Evolutionary conservation across 2,888 invertebrate genomes (phyloP).

Genomic region (Dusona sp.): DNA sequence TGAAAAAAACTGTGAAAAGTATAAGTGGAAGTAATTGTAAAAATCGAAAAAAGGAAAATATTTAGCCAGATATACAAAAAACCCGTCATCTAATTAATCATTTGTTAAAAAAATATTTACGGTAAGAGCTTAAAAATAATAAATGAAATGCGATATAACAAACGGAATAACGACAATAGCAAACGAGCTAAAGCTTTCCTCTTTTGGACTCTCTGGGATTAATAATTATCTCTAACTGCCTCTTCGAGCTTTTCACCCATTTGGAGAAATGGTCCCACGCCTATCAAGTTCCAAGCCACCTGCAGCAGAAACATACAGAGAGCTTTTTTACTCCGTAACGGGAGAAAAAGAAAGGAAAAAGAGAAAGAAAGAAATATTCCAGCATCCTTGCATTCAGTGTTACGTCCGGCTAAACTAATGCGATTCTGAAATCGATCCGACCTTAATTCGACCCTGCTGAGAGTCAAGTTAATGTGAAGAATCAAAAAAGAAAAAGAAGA

Average conservation of each 20-base stretch:
- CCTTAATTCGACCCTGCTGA: slow-evolving; percentile 65
- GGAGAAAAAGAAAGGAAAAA: background rate
- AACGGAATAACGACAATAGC: slow-evolving; percentile 22
- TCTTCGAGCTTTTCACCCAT: slow-evolving; percentile 60
- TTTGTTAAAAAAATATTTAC: background rate
- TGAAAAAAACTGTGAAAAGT: background rate
- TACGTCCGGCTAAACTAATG: slow-evolving; percentile 68
- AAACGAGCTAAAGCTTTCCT: slow-evolving; percentile 22
- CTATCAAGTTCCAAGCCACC: slow-evolving; percentile 40
- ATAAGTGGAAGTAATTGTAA: background rate
- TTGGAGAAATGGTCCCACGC: slow-evolving; percentile 53
- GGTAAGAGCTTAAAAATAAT: background rate
- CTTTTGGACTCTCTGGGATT: slow-evolving; percentile 54
- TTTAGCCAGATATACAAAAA: background rate
- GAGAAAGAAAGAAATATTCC: slow-evolving; percentile 37
- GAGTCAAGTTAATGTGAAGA: slow-evolving; percentile 50
- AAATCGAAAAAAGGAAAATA: background rate
- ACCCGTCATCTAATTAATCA: background rate
- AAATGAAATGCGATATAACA: slow-evolving; percentile 25
- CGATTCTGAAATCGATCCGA: slow-evolving; percentile 66
- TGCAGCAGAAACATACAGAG: slow-evolving; percentile 52
- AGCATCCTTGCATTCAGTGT: slow-evolving; percentile 57
- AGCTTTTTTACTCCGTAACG: slow-evolving; percentile 53
- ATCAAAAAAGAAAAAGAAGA: slow-evolving; percentile 9
- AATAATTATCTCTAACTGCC: slow-evolving; percentile 63